Percentiles rank a stretch among this genome's conserved stretches.
Evolutionary conservation across 2,797 vertebrate genomes (phyloP).

Genomic region (Cryptoprocta ferox): DNA sequence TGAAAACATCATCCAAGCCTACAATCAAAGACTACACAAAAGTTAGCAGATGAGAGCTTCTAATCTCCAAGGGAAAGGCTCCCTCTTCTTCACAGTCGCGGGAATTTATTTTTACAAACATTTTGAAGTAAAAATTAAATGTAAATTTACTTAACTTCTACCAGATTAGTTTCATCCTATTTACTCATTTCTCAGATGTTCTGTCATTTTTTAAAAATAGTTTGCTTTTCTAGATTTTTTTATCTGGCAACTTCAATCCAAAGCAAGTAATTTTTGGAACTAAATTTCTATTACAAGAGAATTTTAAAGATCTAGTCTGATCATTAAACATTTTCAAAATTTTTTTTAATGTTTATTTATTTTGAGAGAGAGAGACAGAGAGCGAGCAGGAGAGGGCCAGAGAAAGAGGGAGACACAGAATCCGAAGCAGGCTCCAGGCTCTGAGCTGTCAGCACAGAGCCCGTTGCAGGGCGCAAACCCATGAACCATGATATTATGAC

Average conservation of each 20-base stretch:
- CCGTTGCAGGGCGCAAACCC: too few relatives aligned
- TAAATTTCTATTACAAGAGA: neutral
- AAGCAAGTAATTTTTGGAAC: neutral
- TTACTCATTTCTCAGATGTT: neutral
- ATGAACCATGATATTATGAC: too few relatives aligned
- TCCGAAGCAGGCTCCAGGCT: too few relatives aligned
- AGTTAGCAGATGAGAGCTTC: neutral
- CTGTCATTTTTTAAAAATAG: neutral
- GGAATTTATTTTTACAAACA: neutral
- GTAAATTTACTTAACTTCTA: slow-evolving; percentile 18
- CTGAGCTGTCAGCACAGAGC: too few relatives aligned
- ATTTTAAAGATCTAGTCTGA: neutral
- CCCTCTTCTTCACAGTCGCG: neutral
- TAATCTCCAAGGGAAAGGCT: neutral
- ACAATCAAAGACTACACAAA: neutral
- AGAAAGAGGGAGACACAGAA: too few relatives aligned
- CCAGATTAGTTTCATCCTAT: neutral
- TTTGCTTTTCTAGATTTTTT: slow-evolving; percentile 2
- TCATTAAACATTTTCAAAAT: neutral
- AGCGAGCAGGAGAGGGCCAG: too few relatives aligned
- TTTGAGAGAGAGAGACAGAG: too few relatives aligned
- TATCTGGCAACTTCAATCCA: neutral
- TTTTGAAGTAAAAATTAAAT: slow-evolving; percentile 28
- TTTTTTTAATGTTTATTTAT: too few relatives aligned
- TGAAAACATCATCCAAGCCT: neutral